Percentiles rank a stretch among this genome's conserved stretches.
These are phyloP conservation scores for Dendrolimus pini DNA, from an alignment of 2,888 invertebrate genomes.

Conservation along the genomic window DNA sequence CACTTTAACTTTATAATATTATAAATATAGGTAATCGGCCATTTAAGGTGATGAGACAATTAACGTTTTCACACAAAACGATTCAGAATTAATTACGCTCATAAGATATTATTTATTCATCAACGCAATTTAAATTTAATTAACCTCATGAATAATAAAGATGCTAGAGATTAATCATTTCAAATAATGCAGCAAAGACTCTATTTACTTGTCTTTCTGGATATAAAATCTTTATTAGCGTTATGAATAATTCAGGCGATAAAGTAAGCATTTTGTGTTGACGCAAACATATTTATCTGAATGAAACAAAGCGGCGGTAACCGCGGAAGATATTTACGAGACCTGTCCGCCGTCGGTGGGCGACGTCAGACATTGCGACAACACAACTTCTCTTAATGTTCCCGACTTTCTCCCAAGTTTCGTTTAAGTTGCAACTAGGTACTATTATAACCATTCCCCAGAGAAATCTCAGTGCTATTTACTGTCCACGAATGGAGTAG, in stretches of 20 bases:
- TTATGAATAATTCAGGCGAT: conserved; percentile 28
- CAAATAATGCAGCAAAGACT: no score
- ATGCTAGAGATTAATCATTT: no score
- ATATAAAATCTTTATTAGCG: conserved; percentile 27
- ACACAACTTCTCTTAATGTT: conserved; percentile 26
- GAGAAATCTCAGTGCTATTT: conserved; percentile 31
- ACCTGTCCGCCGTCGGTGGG: conserved; percentile 13
- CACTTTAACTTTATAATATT: no score
- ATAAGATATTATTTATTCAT: no score
- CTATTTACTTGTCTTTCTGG: neutral
- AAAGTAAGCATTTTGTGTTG: conserved; percentile 21
- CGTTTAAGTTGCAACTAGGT: conserved; percentile 28
- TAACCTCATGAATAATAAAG: no score
- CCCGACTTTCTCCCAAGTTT: conserved; percentile 23
- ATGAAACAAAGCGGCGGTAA: conserved; percentile 25
- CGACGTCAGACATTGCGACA: conserved; percentile 20
- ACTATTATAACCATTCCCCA: conserved; percentile 20
- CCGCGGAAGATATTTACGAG: conserved; percentile 28
- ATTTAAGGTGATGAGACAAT: no score
- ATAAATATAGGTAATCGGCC: no score
- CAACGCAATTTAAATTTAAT: no score
- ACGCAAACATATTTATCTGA: conserved; percentile 33
- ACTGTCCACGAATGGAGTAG: conserved; percentile 13
- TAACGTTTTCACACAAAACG: no score
- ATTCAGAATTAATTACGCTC: no score